Percentiles rank a stretch among this genome's conserved stretches.
Evolutionary conservation across 1,140 invertebrate genomes (phyloP).

Genomic region (Chlorops oryzae): DNA sequence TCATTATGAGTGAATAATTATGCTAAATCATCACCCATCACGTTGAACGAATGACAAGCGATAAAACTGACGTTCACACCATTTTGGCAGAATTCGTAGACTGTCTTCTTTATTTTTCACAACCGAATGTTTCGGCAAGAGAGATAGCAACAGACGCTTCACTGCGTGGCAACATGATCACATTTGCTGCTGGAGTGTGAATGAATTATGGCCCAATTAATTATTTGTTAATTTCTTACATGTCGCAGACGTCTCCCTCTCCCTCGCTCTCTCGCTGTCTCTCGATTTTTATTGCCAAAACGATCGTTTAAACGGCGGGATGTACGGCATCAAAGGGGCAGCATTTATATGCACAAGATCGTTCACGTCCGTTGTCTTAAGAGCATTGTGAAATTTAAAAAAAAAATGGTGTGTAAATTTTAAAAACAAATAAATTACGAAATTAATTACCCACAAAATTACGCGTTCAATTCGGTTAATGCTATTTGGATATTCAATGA

Average conservation of each 20-base stretch:
- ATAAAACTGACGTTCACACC: background rate
- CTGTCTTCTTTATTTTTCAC: background rate
- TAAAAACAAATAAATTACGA: conserved; percentile 27
- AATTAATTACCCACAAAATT: conserved; percentile 41
- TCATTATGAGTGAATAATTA: background rate
- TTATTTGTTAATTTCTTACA: conserved; percentile 42
- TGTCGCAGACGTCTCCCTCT: conserved; percentile 4
- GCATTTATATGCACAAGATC: background rate
- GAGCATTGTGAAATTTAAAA: background rate
- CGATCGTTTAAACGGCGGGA: too few species aligned
- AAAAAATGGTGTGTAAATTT: background rate
- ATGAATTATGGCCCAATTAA: conserved; percentile 44
- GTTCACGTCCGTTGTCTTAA: background rate
- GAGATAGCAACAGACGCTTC: too few species aligned
- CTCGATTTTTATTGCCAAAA: too few species aligned
- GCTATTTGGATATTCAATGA: too few species aligned
- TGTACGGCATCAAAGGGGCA: too few species aligned
- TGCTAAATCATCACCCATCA: background rate
- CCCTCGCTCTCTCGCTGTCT: too few species aligned
- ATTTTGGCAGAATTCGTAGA: conserved; percentile 3
- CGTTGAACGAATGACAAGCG: background rate
- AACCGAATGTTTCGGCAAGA: background rate
- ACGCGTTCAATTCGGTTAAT: too few species aligned
- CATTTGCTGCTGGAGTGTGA: too few species aligned
- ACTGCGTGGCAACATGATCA: too few species aligned